These are phyloP conservation scores for Drosophila lacteicornis DNA, from an alignment of 1,140 invertebrate genomes.

Conservation along the genomic window DNA sequence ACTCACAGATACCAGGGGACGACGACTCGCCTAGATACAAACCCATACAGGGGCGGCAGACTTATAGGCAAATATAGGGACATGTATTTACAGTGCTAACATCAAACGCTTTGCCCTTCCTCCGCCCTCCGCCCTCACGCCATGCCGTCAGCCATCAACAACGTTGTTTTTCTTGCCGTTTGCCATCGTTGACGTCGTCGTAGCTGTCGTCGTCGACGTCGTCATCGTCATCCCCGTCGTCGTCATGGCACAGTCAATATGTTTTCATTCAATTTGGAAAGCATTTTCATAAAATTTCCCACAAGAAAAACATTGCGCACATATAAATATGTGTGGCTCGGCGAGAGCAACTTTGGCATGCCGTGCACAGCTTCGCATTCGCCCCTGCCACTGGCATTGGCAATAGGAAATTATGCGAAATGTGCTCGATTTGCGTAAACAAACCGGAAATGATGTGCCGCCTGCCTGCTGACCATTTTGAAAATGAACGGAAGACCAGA, in stretches of 20 bases:
- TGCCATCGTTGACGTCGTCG: conserved; percentile 65
- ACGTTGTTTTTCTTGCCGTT: conserved; percentile 73
- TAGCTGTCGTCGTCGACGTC: conserved; percentile 36
- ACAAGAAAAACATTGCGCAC: conserved; percentile 80
- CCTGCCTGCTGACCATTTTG: conserved; percentile 74
- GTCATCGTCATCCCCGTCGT: conserved; percentile 46
- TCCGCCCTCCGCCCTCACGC: conserved; percentile 6
- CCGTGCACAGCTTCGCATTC: conserved; percentile 57
- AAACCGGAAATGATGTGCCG: conserved; percentile 82
- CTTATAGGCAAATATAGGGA: conserved; percentile 66
- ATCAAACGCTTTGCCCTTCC: conserved; percentile 68
- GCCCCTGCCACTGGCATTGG: conserved; percentile 43
- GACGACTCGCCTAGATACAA: conserved; percentile 10
- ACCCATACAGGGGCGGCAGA: conserved; percentile 22
- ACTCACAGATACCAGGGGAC: conserved; percentile 28
- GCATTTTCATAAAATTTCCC: conserved; percentile 82
- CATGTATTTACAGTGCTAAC: conserved; percentile 76
- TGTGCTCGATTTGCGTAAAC: conserved; percentile 83
- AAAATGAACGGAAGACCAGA: conserved; percentile 51
- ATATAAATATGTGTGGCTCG: conserved; percentile 55
- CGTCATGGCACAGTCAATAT: conserved; percentile 77
- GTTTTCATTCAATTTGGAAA: conserved; percentile 84
- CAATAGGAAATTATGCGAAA: conserved; percentile 84
- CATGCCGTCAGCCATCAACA: conserved; percentile 40
- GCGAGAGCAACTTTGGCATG: conserved; percentile 60